Evolutionary conservation across 2,113 vertebrate species (phyloP).

Genomic region (Mus spicilegus): DNA sequence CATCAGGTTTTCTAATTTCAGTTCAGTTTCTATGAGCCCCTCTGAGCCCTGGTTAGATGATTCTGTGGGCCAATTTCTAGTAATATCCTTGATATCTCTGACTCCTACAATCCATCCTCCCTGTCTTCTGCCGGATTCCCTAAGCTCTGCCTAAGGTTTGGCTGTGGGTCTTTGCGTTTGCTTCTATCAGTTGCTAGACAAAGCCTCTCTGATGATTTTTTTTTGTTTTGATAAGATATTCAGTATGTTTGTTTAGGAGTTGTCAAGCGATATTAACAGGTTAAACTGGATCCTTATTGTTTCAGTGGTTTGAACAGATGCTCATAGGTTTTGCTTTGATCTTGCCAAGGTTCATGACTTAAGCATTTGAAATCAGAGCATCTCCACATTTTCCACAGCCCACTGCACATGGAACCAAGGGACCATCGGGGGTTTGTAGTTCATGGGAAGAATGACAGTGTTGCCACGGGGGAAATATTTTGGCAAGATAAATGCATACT

Average conservation of each 20-base stretch:
- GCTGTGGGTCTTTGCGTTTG: neutral
- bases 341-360: constrained; percentile 51
- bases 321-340: constrained; percentile 32
- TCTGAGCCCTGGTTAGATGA: neutral
- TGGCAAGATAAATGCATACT: constrained; percentile 58
- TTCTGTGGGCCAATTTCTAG: neutral
- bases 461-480: constrained; percentile 32
- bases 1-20: neutral
- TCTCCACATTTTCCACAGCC: constrained; percentile 41
- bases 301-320: constrained; percentile 1
- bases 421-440: constrained; percentile 38
- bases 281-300: constrained; percentile 53
- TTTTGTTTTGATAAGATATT: neutral
- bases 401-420: neutral
- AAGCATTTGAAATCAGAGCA: constrained; percentile 29
- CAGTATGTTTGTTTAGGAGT: neutral
- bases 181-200: neutral
- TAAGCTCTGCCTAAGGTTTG: neutral
- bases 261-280: constrained; percentile 35
- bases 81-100: neutral
- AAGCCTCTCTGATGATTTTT: neutral
- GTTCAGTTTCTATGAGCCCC: neutral
- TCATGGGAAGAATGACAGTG: constrained; percentile 52
- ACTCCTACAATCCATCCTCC: neutral
- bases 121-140: neutral